phyloP scores from a whole-genome alignment of 2,888 invertebrate genomes.

The Seira musarum region DNA sequence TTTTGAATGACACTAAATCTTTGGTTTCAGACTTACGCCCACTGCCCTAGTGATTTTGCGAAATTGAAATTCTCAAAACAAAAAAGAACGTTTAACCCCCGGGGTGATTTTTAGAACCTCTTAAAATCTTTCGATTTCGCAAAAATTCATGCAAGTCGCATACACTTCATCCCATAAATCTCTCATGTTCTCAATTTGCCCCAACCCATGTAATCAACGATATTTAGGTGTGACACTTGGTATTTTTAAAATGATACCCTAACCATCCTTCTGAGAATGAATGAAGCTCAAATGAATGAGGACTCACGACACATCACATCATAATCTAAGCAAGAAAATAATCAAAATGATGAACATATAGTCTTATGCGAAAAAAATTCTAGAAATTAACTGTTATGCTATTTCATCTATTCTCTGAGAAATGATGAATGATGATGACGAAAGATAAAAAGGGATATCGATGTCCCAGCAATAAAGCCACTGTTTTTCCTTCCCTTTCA shows the following conservation, averaged over 20 bases:
- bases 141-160: too few relatives aligned
- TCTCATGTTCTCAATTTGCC: too few relatives aligned
- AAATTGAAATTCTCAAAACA: background rate
- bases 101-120: too few relatives aligned
- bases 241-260: too few relatives aligned
- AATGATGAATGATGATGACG: conserved; percentile 49
- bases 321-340: conserved; percentile 52
- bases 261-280: too few relatives aligned
- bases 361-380: conserved; percentile 31
- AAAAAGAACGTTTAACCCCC: background rate
- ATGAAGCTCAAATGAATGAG: conserved; percentile 41
- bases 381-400: too few relatives aligned
- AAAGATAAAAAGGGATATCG: conserved; percentile 17
- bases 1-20: background rate
- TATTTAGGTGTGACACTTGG: too few relatives aligned
- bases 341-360: conserved; percentile 38
- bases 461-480: conserved; percentile 1
- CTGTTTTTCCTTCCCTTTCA: conserved; percentile 2
- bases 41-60: background rate
- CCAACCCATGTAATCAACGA: too few relatives aligned
- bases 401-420: conserved; percentile 16
- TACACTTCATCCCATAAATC: too few relatives aligned
- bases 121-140: too few relatives aligned
- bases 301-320: conserved; percentile 34
- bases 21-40: too few relatives aligned